Evolutionary conservation across 1,140 invertebrate species (phyloP).

Genomic region (Pomacea maculata): DNA sequence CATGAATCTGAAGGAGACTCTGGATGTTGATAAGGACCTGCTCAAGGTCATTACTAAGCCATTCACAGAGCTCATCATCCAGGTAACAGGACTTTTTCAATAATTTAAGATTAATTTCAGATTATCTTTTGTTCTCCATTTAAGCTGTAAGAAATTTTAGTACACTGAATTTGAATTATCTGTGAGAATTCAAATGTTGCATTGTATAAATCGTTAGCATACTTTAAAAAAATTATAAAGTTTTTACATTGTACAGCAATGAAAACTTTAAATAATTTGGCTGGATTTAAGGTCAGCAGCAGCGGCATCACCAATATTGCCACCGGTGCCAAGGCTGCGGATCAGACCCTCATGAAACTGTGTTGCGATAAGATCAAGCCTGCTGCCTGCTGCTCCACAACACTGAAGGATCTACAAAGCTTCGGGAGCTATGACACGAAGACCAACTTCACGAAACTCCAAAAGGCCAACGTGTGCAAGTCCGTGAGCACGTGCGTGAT

Average conservation of each 20-base stretch:
- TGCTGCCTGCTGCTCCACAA: neutral
- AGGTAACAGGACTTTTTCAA: conserved; percentile 49
- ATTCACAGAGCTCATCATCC: conserved; percentile 67
- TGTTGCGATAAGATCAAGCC: conserved; percentile 31
- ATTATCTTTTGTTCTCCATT: no score
- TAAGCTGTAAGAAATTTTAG: no score
- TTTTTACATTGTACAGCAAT: neutral
- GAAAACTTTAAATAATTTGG: neutral
- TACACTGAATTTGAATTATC: no score
- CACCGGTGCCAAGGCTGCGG: conserved; percentile 12
- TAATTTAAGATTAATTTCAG: neutral
- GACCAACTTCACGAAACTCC: neutral
- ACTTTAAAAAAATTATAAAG: no score
- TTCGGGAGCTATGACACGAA: neutral
- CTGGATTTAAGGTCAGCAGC: conserved; percentile 63
- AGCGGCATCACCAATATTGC: conserved; percentile 58
- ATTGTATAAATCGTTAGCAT: no score
- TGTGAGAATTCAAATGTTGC: no score
- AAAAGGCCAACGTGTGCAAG: conserved; percentile 2
- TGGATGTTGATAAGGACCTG: conserved; percentile 57
- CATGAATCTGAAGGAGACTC: conserved; percentile 45
- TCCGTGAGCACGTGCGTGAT: neutral
- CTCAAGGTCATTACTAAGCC: conserved; percentile 68
- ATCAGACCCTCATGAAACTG: conserved; percentile 30
- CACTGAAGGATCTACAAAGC: neutral